Percentiles rank a stretch among this genome's conserved stretches.
Evolutionary conservation across 2,113 vertebrate genomes (phyloP).

Genomic region (Dipodomys stephensi): DNA sequence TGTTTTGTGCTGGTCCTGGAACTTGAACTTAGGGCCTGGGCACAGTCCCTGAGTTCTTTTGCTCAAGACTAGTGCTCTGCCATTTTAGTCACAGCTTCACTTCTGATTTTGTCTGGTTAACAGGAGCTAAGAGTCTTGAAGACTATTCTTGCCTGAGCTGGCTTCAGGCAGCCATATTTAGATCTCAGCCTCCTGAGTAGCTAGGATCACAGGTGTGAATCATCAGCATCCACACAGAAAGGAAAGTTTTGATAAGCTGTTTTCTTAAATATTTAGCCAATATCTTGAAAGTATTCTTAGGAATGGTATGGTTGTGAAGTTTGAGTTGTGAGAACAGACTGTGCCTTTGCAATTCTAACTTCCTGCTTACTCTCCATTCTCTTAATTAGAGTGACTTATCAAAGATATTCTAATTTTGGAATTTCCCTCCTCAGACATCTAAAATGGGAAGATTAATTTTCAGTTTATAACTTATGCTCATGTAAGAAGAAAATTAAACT

Average conservation of each 20-base stretch:
- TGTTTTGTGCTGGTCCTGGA: no score
- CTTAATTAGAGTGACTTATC: slow-evolving; percentile 55
- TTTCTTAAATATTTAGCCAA: not conserved
- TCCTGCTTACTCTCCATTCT: slow-evolving; percentile 24
- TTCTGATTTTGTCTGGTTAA: no score
- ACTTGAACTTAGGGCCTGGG: no score
- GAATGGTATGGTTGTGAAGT: not conserved
- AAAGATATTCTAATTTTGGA: slow-evolving; percentile 19
- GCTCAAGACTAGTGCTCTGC: no score
- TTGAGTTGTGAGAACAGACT: not conserved
- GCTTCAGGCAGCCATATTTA: no score
- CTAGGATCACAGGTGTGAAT: not conserved
- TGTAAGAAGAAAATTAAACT: not conserved
- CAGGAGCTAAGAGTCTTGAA: no score
- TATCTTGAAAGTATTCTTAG: not conserved
- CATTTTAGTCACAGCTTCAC: no score
- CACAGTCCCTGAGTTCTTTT: no score
- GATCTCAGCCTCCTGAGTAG: no score
- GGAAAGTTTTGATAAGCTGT: not conserved
- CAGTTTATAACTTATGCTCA: not conserved
- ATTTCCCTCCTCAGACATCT: not conserved
- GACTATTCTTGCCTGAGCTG: no score
- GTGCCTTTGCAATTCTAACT: slow-evolving; percentile 10
- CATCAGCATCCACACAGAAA: not conserved
- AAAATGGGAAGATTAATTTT: slow-evolving; percentile 38